A percentile compares a stretch with the other conserved stretches of the same genome.
Conservation (phyloP, 1,140 invertebrate genomes). For the Drosophila fuyamai region DNA sequence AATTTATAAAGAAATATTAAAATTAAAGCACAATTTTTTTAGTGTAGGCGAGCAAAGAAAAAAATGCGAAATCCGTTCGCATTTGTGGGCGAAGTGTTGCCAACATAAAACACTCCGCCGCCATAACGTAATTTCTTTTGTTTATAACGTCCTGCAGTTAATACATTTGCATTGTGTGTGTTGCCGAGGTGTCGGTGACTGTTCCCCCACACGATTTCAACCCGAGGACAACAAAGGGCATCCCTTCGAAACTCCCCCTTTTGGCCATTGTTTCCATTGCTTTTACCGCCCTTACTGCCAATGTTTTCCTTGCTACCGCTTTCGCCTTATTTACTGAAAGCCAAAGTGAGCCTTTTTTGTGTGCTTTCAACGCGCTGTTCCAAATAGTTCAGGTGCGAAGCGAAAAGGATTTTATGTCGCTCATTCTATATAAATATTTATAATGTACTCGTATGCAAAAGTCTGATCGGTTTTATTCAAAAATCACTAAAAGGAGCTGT, state of each 20-base stretch:
- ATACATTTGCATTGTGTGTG: constrained; percentile 60
- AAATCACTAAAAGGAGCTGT: background rate
- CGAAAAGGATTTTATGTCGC: constrained; percentile 25
- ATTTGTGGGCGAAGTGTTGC: constrained; percentile 68
- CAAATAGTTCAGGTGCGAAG: constrained; percentile 37
- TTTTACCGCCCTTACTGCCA: constrained; percentile 30
- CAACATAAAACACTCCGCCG: constrained; percentile 75
- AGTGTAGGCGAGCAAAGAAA: constrained; percentile 3
- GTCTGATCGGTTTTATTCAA: constrained; percentile 2
- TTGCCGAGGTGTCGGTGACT: constrained; percentile 27
- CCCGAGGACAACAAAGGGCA: constrained; percentile 26
- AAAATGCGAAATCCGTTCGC: constrained; percentile 51
- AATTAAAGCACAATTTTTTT: background rate
- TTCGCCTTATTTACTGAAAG: constrained; percentile 32
- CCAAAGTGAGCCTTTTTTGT: constrained; percentile 42
- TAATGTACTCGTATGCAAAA: constrained; percentile 17
- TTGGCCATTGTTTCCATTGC: constrained; percentile 31
- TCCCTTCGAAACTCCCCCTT: constrained; percentile 2
- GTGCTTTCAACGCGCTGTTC: constrained; percentile 32
- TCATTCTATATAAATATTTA: constrained; percentile 41
- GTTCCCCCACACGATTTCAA: constrained; percentile 23
- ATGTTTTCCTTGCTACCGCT: constrained; percentile 3
- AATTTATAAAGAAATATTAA: too few relatives aligned
- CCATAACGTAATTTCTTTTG: constrained; percentile 81
- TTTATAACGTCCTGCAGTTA: constrained; percentile 74